Evolutionary conservation across 2,113 vertebrate species (phyloP).

Genomic region (Orycteropus afer): DNA sequence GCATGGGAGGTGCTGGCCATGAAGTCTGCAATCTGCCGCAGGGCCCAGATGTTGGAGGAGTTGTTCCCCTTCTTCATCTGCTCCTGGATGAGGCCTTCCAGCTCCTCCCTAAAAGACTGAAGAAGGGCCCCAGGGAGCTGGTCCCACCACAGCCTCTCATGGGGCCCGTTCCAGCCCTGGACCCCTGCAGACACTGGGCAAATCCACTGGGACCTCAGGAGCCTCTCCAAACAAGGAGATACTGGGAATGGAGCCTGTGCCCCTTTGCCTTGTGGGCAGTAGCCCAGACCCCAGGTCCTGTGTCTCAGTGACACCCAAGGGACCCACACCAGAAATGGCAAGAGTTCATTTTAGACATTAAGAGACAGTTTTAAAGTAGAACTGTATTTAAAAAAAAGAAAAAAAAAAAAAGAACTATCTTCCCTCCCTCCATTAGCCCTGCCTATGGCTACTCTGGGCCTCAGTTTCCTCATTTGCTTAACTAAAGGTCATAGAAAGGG

Average conservation of each 20-base stretch:
- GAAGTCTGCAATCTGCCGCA: constrained; percentile 97
- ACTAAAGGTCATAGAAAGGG: no score
- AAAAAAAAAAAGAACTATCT: not conserved
- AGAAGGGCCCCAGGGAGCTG: not conserved
- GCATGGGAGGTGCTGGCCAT: constrained; percentile 95
- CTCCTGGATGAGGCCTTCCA: constrained; percentile 98
- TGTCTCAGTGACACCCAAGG: not conserved
- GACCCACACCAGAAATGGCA: not conserved
- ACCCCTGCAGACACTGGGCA: not conserved
- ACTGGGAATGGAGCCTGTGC: not conserved
- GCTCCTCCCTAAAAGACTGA: constrained; percentile 97
- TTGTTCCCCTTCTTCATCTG: constrained; percentile 99
- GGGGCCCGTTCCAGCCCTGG: not conserved
- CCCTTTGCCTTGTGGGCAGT: not conserved
- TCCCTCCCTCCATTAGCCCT: not conserved
- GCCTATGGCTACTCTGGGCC: not conserved
- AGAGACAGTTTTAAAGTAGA: not conserved
- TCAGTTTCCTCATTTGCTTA: not conserved
- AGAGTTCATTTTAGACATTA: not conserved
- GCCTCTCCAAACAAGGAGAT: not conserved
- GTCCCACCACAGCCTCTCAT: not conserved
- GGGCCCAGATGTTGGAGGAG: constrained; percentile 96
- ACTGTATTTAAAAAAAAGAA: not conserved
- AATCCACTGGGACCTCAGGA: not conserved
- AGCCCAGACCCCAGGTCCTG: not conserved